These are phyloP conservation scores for Tineola bisselliella DNA, from an alignment of 2,888 invertebrate genomes.

Conservation along the genomic window DNA sequence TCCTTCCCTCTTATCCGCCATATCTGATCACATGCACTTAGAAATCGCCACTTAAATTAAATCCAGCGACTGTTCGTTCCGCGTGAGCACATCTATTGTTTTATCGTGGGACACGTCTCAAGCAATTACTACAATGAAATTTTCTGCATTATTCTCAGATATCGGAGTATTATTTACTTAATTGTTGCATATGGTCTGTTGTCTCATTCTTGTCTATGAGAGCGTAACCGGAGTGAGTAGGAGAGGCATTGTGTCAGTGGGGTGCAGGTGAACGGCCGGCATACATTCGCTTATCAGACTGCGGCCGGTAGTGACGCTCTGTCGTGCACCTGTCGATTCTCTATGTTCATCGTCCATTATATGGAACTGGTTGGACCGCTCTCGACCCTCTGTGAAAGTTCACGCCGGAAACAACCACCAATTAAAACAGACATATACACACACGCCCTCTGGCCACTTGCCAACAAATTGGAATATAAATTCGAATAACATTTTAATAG, in stretches of 20 bases:
- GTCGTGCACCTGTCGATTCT: constrained; percentile 45
- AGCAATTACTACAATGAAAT: constrained; percentile 36
- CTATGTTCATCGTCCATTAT: neutral
- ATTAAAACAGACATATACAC: neutral
- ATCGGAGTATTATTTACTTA: constrained; percentile 33
- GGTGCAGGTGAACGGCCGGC: constrained; percentile 60
- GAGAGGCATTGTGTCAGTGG: constrained; percentile 50
- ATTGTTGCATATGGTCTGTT: constrained; percentile 9
- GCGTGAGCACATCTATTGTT: constrained; percentile 24
- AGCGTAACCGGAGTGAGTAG: constrained; percentile 26
- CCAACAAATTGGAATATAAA: neutral
- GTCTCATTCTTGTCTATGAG: constrained; percentile 9
- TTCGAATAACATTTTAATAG: neutral
- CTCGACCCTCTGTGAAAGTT: neutral
- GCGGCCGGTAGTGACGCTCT: constrained; percentile 45
- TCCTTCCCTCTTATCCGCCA: neutral
- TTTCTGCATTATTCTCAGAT: constrained; percentile 43
- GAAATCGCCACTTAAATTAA: neutral
- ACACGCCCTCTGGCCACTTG: neutral
- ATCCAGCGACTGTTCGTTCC: constrained; percentile 19
- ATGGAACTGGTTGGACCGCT: constrained; percentile 2
- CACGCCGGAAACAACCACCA: constrained; percentile 5
- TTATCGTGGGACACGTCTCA: constrained; percentile 27
- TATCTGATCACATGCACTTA: neutral
- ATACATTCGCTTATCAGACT: constrained; percentile 57